Evolutionary conservation across 2,888 invertebrate species (phyloP).

Genomic region (Eupithecia insigniata): DNA sequence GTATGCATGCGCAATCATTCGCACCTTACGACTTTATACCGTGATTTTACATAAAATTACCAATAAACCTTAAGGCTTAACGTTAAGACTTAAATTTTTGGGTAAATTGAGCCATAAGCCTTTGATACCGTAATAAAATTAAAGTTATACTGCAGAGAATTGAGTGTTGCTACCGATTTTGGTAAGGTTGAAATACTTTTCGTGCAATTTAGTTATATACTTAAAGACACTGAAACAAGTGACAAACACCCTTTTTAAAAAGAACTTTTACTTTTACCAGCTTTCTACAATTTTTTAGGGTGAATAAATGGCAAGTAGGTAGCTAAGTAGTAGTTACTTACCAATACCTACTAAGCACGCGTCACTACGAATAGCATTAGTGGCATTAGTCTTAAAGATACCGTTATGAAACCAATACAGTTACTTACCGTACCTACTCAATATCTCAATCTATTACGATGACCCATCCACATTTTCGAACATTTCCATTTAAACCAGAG

Average conservation of each 20-base stretch:
- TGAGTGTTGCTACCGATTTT: constrained; percentile 49
- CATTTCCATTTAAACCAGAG: constrained; percentile 23
- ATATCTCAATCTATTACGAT: constrained; percentile 15
- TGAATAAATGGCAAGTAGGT: not conserved
- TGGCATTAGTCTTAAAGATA: constrained; percentile 1
- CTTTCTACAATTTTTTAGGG: not conserved
- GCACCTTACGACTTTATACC: constrained; percentile 51
- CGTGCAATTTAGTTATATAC: constrained; percentile 5
- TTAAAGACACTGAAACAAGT: not conserved
- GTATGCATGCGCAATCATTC: constrained; percentile 56
- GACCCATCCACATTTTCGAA: constrained; percentile 17
- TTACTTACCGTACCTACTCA: constrained; percentile 4
- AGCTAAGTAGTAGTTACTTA: not conserved
- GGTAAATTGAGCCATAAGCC: constrained; percentile 32
- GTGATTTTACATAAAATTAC: constrained; percentile 43
- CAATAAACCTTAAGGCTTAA: constrained; percentile 35
- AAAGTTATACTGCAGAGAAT: constrained; percentile 39
- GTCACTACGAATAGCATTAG: not conserved
- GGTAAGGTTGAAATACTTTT: constrained; percentile 38
- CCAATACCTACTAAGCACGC: not conserved
- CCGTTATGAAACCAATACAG: constrained; percentile 33
- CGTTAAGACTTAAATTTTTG: constrained; percentile 35
- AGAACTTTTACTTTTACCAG: not conserved
- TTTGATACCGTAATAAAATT: constrained; percentile 54
- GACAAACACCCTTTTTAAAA: not conserved